A percentile compares a stretch with the other conserved stretches of the same genome.
phyloP scores from a whole-genome alignment of 2,888 invertebrate species.

The Nowickia ferox region DNA sequence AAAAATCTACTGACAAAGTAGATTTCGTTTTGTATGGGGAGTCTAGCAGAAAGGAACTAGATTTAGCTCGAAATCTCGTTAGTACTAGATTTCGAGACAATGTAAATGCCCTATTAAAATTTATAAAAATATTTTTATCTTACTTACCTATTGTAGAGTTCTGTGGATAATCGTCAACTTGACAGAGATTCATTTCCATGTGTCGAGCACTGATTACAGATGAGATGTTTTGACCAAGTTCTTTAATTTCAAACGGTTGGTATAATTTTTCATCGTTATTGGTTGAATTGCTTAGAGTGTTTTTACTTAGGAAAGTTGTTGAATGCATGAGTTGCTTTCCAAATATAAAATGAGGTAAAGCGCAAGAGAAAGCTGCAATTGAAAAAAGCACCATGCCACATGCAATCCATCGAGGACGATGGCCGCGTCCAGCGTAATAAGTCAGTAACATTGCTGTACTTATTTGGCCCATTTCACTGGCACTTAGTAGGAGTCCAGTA shows the following conservation, averaged over 20 bases:
- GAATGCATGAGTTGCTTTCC: slow-evolving; percentile 87
- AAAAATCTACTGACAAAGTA: too few relatives aligned
- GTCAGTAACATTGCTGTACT: slow-evolving; percentile 93
- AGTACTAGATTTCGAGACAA: too few relatives aligned
- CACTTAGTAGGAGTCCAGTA: slow-evolving; percentile 94
- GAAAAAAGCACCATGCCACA: slow-evolving; percentile 96
- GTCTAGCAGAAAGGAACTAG: too few relatives aligned
- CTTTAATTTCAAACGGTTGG: not conserved
- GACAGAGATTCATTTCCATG: slow-evolving; percentile 78
- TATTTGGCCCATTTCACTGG: slow-evolving; percentile 96
- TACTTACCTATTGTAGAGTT: slow-evolving; percentile 73
- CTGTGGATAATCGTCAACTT: slow-evolving; percentile 74
- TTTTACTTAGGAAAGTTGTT: slow-evolving; percentile 59
- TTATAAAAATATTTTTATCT: not conserved
- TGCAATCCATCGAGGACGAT: slow-evolving; percentile 96
- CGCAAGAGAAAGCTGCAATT: slow-evolving; percentile 92
- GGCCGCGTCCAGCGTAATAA: slow-evolving; percentile 95
- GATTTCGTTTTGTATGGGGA: too few relatives aligned
- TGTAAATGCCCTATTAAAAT: not conserved
- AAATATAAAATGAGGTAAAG: slow-evolving; percentile 93
- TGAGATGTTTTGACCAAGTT: slow-evolving; percentile 15
- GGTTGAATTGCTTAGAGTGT: not conserved
- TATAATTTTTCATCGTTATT: not conserved
- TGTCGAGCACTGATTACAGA: slow-evolving; percentile 1
- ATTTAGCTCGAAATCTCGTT: too few relatives aligned